Base-by-base conservation (phyloP, 2,113 vertebrate species). In the Pica pica region DNA sequence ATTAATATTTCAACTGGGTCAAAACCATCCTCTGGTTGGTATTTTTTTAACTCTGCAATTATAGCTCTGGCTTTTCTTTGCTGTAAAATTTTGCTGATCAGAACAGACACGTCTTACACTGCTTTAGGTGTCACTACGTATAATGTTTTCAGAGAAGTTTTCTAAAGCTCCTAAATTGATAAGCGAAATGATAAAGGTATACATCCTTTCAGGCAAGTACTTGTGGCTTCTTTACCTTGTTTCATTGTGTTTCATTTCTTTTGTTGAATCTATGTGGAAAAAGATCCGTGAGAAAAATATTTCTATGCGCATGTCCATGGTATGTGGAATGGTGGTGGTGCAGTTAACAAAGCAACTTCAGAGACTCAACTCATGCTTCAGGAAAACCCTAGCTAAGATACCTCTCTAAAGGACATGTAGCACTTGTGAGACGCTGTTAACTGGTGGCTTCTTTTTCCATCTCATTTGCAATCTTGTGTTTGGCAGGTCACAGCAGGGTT, bases 221-320 rank as follows among this genome's bases (percentile, higher is more conserved):
- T 71, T 63, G 11, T 44, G n/a, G 24, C 13, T 68, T 92, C 35
- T 86, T 83, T 87, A 88, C 17, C 13, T 93, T 74, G 31, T 74
- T 75, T 77, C 22, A 64, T 61, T 46, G 86, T 74, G 31, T 74
- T 75, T 77, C 20, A 60, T 61, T 81, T 89, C 19, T 91, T 46
- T 86, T 3, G 3, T 8, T 87, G 24, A 57, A 90, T 23, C 46
- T 63, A 24, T 24, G 20, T 26, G 30, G 50, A 19, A 49, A 74
- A 94, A 47, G 21, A 56, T n/a, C 47, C 71, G 15, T 2, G 4
- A 70, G 86, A 59, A 92, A 67, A 57, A 37, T 12, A 75, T 3
- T 67, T 88, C n/a, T 31, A 17, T 7, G 22, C 28, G 63, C 0
- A 0, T 3, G 4, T 28, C 52, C 44, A 27, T 2, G 4, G 21